Base-by-base conservation (phyloP, 2,888 invertebrate genomes). In the Spodoptera picta region DNA sequence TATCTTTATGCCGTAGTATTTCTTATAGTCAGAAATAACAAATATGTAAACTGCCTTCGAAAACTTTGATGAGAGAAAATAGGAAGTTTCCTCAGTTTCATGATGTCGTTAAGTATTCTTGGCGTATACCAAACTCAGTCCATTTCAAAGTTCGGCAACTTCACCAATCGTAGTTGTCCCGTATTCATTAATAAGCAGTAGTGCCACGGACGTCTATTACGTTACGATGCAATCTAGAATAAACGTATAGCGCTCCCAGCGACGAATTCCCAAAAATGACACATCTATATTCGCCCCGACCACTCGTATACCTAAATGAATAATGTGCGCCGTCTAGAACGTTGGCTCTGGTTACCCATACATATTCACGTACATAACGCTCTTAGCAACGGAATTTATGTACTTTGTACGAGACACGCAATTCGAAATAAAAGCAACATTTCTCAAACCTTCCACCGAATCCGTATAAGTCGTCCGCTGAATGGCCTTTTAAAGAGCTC, bases 261-360 rank as follows among this genome's bases (percentile, higher is more conserved):
- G n/a, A 73, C 58, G 47, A 46, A 62, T 57, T 45, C 24, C 31
- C 60, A 58, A 78, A 77, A 65, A 65, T 68, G 50, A 63, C 54
- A 60, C 48, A 55, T 64, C 56, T 66, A 64, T 62, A 74, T 68
- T 68, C 63, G 46, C 56, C 43, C 42, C 65, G 47, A 48, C 49
- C 56, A 47, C 53, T 60, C 55, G 31, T 52, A 50, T 41, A 65
- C 60, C 65, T 69, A 75, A 69, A 75, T 77, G 70, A 79, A 74
- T 71, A 74, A 79, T 73, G 62, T 61, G 63, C 44, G 54, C 64
- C 48, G 67, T 77, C 69, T 61, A 71, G 67, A 69, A 67, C 52
- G 58, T 65, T 73, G 72, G 66, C 73, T 63, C 53, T 60, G 49
- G 60, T 59, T 50, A 23, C 31, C 49, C 62, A 69, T 71, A 73